Base-by-base conservation (phyloP, 2,797 vertebrate species). In the Urophycis tenuis region DNA sequence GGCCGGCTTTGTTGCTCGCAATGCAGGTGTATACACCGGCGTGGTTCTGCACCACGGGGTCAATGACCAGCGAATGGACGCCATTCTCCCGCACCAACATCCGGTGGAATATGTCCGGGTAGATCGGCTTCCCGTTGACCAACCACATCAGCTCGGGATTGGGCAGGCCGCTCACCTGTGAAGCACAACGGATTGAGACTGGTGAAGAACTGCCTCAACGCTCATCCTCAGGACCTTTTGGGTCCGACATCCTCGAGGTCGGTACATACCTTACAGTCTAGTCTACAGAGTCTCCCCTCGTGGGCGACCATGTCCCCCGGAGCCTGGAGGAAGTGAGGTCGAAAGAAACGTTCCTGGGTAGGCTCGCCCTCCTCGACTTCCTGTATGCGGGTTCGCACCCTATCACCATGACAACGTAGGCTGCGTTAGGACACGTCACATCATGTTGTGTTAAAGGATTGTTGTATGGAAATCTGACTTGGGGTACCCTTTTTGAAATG, bases 61-160 rank as follows among this genome's bases (percentile, higher is more conserved):
- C 96, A 0, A 99, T 96, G 81, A 98, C 93, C 76, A 99, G 91
- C 5, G 97, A 99, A 81, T 99, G 96, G 81, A 99, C 75, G 75
- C 96, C 95, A 0, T 96, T 99, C 85, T 99, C 97, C 81, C 96
- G 92, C 89, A 99, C 93, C 80, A 99, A 87, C 96, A 99, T 96
- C 91, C 94, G 96, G 89, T 98, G 97, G 74, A 89, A 91, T 74
- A 87, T 74, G 0, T 99, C 95, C 33, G 95, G 93, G 75, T 96
- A 93, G 79, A 98, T 92, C 0, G 95, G 95, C 79, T 86, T 95
- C 81, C 96, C 96, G 0, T 97, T 97, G 79, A 96, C 93, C 77
- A 98, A 86, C 97, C 97, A 99, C 41, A 93, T 96, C 75, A 99
- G 92, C 71, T 99, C 97, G 3, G 97, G 97, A 71, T 92, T 95